phyloP scores from a whole-genome alignment of 53 echinoderm and acorn worm species.

The Paelopatides confundens region DNA sequence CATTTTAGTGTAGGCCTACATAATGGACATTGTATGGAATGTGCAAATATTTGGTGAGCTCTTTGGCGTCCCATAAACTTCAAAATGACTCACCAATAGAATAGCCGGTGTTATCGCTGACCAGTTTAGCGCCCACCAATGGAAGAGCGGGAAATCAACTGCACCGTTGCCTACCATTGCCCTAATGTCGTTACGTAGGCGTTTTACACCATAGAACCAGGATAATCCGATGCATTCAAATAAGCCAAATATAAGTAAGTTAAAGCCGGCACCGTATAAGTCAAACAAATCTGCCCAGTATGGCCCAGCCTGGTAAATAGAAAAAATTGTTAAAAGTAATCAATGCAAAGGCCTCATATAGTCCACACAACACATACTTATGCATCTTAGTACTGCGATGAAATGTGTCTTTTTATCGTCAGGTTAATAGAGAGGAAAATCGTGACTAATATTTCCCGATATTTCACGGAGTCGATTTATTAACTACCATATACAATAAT shows the following conservation, averaged over 20 bases:
- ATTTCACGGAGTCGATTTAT: too few relatives aligned
- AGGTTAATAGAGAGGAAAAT: too few relatives aligned
- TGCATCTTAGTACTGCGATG: too few relatives aligned
- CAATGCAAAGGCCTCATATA: too few relatives aligned
- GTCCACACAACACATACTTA: too few relatives aligned
- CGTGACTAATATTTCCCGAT: too few relatives aligned
- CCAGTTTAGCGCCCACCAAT: constrained; percentile 86
- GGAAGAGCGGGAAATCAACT: constrained; percentile 71
- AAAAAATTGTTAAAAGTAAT: background rate
- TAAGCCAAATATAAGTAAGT: constrained; percentile 77
- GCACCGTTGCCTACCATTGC: constrained; percentile 79
- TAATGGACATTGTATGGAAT: too few relatives aligned
- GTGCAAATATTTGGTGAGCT: too few relatives aligned
- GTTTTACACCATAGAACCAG: constrained; percentile 85
- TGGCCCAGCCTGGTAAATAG: constrained; percentile 70
- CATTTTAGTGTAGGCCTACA: too few relatives aligned
- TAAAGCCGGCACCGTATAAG: constrained; percentile 82
- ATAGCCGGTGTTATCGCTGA: constrained; percentile 77
- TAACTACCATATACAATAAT: too few relatives aligned
- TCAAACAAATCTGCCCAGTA: constrained; percentile 92
- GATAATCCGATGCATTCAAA: constrained; percentile 75
- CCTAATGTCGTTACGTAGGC: constrained; percentile 90
- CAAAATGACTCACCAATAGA: constrained; percentile 75
- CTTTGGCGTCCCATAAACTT: too few relatives aligned
- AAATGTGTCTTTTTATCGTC: too few relatives aligned